A percentile compares a stretch with the other conserved stretches of the same genome.
phyloP scores from a whole-genome alignment of 2,113 vertebrate genomes.

The Macaca mulatta region DNA sequence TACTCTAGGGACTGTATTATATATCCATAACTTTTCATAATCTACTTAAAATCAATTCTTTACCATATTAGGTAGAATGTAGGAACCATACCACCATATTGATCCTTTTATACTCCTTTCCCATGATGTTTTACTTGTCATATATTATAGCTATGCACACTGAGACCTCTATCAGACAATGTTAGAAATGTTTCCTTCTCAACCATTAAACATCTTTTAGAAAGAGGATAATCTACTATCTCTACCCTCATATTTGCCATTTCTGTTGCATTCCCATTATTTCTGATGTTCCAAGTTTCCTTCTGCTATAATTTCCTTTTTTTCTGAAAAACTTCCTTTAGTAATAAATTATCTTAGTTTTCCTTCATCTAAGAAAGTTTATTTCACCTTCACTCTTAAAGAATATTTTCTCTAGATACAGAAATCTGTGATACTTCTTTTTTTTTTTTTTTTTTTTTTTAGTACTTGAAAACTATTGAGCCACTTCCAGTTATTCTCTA shows the following conservation, averaged over 20 bases:
- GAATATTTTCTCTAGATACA: background rate
- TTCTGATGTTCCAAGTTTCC: background rate
- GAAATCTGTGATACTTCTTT: background rate
- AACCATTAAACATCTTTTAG: background rate
- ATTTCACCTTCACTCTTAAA: background rate
- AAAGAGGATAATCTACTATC: background rate
- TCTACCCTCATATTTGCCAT: background rate
- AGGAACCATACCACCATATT: background rate
- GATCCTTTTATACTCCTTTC: background rate
- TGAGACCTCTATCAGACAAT: background rate
- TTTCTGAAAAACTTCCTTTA: constrained; percentile 11
- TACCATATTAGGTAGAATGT: background rate
- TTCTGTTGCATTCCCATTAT: background rate
- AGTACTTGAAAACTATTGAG: background rate
- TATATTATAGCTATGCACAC: background rate
- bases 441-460: background rate
- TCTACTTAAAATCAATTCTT: background rate
- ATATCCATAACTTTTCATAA: background rate
- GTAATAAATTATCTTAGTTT: constrained; percentile 16
- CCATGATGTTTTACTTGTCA: background rate
- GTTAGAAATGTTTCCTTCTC: background rate
- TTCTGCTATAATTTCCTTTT: background rate
- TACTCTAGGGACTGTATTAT: background rate
- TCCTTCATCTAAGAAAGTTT: constrained; percentile 12
- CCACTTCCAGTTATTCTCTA: background rate